Evolutionary conservation across 2,113 vertebrate genomes (phyloP), one percentile per base, ranked within the genome.

Genomic region (Pteruthius melanotis): DNA sequence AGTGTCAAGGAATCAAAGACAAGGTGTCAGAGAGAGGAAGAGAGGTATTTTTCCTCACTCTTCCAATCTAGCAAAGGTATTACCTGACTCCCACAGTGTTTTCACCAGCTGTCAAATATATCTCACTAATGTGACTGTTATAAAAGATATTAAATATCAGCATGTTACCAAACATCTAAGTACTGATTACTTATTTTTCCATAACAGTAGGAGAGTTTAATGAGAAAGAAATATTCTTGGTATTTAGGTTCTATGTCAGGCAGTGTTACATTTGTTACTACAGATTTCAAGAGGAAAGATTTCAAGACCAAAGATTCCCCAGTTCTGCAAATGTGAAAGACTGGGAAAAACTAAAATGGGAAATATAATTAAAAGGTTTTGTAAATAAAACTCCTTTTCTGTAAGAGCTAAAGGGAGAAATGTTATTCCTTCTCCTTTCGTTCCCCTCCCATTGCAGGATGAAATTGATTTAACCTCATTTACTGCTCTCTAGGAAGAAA

Each of bases 381-480:
- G 53, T 42, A 90, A 90, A 84, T 68, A 81, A 78, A 81, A 50
- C 39, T 64, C n/a, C 37, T 94, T 85, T 95, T 86, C 45, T 89
- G 39, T 39, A 20, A 80, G 61, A 80, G 14, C 68, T 56, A 66
- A 59, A 87, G n/a, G 75, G 23, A 80, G 63, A 82, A 95, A 60
- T 54, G 22, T 44, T 79, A 39, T 37, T 64, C 16, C 54, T 56
- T 45, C 45, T 66, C 60, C 39, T 90, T 82, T 66, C 4, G 1
- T 84, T 68, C 17, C 54, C 30, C 65, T 87, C n/a, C 81, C 5
- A 5, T 21, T 66, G 49, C 23, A 59, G 79, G n/a, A 94, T 91
- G 72, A 95, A 96, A 97, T 89, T 75, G 95, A 96, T 96, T 97
- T 95, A 96, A 96, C 95, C 85, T 98, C 95, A 97, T 97, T 97